Conservation (phyloP, 2,888 invertebrate species). For the Stenolophus ochropezus region DNA sequence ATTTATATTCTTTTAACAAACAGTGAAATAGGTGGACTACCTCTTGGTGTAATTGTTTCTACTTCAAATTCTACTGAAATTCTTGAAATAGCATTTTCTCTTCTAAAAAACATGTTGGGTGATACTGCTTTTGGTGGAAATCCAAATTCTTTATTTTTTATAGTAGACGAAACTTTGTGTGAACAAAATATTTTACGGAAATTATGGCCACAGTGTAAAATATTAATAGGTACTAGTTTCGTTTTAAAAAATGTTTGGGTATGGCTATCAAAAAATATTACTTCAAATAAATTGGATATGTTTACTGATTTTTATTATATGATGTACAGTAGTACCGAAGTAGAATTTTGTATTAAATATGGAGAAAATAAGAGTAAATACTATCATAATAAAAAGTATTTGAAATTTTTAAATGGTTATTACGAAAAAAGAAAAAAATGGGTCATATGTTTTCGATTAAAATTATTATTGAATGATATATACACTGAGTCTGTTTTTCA, state of each 20-base stretch:
- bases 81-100: constrained; percentile 5
- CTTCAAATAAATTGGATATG: background rate
- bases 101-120: constrained; percentile 49
- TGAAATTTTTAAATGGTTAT: constrained; percentile 3
- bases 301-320: constrained; percentile 55
- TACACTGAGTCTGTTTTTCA: background rate
- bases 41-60: constrained; percentile 39
- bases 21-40: constrained; percentile 42
- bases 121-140: constrained; percentile 38
- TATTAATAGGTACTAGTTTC: constrained; percentile 50
- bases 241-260: constrained; percentile 49
- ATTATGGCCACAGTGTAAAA: constrained; percentile 40
- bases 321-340: background rate
- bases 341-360: constrained; percentile 38
- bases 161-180: constrained; percentile 47
- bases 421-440: constrained; percentile 3
- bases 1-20: constrained; percentile 28
- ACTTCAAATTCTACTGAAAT: constrained; percentile 28
- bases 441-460: background rate
- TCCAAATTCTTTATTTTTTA: constrained; percentile 41
- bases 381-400: background rate
- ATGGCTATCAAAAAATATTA: constrained; percentile 52
- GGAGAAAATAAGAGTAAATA: background rate
- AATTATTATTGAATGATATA: background rate
- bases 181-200: constrained; percentile 41